These are phyloP conservation scores for Leuciscus idus DNA, from an alignment of 2,113 vertebrate genomes.

Conservation along the genomic window DNA sequence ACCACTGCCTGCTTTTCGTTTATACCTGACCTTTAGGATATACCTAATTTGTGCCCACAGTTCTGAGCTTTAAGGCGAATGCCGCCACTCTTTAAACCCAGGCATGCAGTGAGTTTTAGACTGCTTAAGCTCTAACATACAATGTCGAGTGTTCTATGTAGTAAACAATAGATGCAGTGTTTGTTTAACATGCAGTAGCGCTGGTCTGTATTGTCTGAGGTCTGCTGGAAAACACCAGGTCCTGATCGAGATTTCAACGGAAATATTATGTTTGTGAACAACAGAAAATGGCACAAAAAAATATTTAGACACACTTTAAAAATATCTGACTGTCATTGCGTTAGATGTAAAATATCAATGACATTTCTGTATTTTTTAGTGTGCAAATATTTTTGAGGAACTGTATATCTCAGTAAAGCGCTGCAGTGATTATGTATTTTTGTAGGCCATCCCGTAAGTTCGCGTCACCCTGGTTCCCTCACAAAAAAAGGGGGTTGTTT, in stretches of 20 bases:
- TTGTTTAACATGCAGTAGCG: neutral
- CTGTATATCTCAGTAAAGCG: neutral
- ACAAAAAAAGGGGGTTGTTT: neutral
- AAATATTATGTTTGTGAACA: neutral
- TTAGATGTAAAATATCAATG: neutral
- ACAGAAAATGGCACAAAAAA: neutral
- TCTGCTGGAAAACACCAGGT: neutral
- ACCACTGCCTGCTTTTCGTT: constrained; percentile 54
- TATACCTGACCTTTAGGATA: constrained; percentile 18
- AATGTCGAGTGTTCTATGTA: neutral
- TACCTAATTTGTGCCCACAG: constrained; percentile 56
- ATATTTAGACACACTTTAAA: neutral
- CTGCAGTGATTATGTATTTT: neutral
- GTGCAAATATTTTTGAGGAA: neutral
- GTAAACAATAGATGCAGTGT: neutral
- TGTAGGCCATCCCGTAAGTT: neutral
- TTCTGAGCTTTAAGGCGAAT: constrained; percentile 24
- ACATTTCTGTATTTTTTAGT: neutral
- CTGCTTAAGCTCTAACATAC: constrained; percentile 17
- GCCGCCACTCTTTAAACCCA: neutral
- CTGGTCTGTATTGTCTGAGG: neutral
- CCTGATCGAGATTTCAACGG: neutral
- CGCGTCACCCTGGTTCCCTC: neutral
- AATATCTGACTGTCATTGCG: neutral
- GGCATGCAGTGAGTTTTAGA: constrained; percentile 24